A percentile compares a stretch with the other conserved stretches of the same genome.
Conservation (phyloP, 1,140 invertebrate genomes). For the Saccostrea cuccullata region DNA sequence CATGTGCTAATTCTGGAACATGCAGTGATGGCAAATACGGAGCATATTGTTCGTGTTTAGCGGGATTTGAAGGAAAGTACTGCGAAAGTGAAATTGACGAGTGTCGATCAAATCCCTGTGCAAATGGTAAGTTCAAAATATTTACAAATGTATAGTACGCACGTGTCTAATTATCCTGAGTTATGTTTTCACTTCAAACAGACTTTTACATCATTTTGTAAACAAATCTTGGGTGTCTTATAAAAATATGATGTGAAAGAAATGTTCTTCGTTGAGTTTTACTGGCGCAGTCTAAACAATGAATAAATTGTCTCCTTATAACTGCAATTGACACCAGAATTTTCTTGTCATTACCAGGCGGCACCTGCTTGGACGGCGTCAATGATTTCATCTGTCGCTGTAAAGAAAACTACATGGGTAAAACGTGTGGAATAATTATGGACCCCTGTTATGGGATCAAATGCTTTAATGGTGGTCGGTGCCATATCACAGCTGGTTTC, state of each 20-base stretch:
- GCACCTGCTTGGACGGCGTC: conserved; percentile 57
- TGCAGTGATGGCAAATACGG: conserved; percentile 34
- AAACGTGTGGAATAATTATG: conserved; percentile 60
- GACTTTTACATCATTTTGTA: conserved; percentile 14
- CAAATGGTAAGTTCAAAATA: conserved; percentile 8
- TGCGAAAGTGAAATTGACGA: conserved; percentile 38
- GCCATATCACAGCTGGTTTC: conserved; percentile 44
- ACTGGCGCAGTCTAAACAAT: conserved; percentile 13
- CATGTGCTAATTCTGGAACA: background rate
- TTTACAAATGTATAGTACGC: background rate
- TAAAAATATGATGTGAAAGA: background rate
- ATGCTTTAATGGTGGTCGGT: conserved; percentile 61
- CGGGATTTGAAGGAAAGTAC: conserved; percentile 11
- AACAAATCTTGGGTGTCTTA: conserved; percentile 25
- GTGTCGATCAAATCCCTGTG: conserved; percentile 26
- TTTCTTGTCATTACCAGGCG: conserved; percentile 51
- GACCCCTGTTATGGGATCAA: conserved; percentile 59
- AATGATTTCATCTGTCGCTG: conserved; percentile 63
- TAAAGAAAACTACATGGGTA: conserved; percentile 61
- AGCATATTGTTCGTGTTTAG: conserved; percentile 7
- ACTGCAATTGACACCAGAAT: background rate
- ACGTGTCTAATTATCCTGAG: conserved; percentile 6
- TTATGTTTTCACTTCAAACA: conserved; percentile 2
- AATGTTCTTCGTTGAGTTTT: background rate
- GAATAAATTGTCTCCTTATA: background rate